phyloP scores from a whole-genome alignment of 2,113 vertebrate genomes.

The Gopherus flavomarginatus region DNA sequence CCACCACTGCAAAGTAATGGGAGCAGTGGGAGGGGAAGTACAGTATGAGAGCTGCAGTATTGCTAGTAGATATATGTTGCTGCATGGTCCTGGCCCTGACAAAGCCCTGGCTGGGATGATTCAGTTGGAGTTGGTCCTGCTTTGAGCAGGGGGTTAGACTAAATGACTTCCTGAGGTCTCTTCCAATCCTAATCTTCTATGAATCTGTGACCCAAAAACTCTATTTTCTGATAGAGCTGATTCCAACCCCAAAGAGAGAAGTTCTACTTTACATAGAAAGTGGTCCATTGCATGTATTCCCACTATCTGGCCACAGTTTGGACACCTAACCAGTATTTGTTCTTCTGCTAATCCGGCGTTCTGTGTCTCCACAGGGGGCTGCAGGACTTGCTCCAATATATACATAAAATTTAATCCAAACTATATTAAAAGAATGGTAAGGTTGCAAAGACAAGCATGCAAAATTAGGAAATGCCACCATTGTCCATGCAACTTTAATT shows the following conservation, averaged over 20 bases:
- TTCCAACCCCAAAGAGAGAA: background rate
- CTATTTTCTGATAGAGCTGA: too few relatives aligned
- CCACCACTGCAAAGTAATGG: background rate
- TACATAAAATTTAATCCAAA: background rate
- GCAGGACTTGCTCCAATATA: background rate
- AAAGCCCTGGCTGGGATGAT: too few relatives aligned
- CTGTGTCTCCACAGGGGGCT: background rate
- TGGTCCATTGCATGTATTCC: background rate
- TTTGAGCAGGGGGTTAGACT: too few relatives aligned
- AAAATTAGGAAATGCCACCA: background rate
- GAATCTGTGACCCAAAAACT: too few relatives aligned
- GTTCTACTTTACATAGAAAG: background rate
- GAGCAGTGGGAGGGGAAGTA: background rate
- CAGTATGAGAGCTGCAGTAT: background rate
- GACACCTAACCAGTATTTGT: background rate
- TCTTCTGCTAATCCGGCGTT: background rate
- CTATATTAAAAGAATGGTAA: background rate
- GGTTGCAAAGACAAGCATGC: background rate
- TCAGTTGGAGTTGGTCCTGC: too few relatives aligned
- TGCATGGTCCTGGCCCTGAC: background rate
- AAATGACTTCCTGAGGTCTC: too few relatives aligned
- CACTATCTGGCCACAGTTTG: background rate
- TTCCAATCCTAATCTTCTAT: too few relatives aligned
- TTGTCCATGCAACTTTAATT: background rate
- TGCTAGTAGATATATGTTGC: background rate